Conservation (phyloP, 2,888 invertebrate genomes). For the Dryobotodes eremita region DNA sequence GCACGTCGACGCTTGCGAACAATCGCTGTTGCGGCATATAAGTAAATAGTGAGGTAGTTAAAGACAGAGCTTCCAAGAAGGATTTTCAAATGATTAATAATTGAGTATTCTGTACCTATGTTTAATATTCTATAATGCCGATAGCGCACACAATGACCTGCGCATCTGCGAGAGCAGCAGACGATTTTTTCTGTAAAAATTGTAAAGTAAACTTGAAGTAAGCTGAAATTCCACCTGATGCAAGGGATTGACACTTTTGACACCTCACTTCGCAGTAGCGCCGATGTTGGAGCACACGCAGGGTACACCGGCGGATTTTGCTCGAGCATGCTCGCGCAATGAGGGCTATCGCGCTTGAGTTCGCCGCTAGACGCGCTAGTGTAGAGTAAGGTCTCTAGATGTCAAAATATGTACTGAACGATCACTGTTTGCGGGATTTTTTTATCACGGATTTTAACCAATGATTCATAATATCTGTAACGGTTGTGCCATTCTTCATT, state of each 20-base stretch:
- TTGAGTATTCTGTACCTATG: not conserved
- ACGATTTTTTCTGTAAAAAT: not conserved
- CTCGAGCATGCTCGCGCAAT: not conserved
- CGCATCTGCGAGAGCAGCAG: too few species aligned
- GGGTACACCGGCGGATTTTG: too few species aligned
- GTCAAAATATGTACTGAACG: too few species aligned
- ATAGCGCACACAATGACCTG: rapidly evolving
- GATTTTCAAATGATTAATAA: not conserved
- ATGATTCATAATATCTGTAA: too few species aligned
- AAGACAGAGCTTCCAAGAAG: too few species aligned
- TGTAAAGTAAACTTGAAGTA: not conserved
- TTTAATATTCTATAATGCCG: not conserved
- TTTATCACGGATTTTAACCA: too few species aligned
- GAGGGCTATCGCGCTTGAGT: too few species aligned
- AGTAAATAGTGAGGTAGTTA: not conserved
- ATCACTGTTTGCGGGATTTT: too few species aligned
- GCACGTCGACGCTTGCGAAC: not conserved
- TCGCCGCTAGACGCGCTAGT: too few species aligned
- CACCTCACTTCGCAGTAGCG: not conserved
- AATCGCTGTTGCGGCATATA: not conserved
- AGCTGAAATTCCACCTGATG: not conserved
- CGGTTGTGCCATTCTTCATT: too few species aligned
- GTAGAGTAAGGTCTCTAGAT: too few species aligned
- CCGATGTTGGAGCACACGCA: not conserved
- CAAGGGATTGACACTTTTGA: too few species aligned